Evolutionary conservation across 1,140 invertebrate species (phyloP).

Genomic region (Drosophila sechellia): DNA sequence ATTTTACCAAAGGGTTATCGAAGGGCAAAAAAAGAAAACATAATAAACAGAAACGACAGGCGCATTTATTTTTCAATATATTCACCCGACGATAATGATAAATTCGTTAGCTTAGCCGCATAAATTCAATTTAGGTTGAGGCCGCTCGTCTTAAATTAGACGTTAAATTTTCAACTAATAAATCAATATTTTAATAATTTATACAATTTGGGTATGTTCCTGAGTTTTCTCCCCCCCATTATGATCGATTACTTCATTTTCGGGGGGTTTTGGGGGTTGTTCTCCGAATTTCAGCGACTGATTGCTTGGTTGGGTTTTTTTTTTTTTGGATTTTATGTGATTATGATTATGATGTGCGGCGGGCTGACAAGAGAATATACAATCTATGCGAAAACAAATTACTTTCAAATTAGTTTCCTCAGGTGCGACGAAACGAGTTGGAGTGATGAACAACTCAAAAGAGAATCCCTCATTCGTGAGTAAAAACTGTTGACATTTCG

Average conservation of each 20-base stretch:
- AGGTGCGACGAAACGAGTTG: slow-evolving; percentile 10
- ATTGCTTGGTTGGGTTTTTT: neutral
- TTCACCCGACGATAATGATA: slow-evolving; percentile 50
- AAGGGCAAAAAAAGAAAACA: neutral
- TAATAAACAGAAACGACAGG: slow-evolving; percentile 9
- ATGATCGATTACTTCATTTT: slow-evolving; percentile 35
- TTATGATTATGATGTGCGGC: slow-evolving; percentile 28
- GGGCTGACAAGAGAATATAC: slow-evolving; percentile 21
- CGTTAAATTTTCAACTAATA: slow-evolving; percentile 72
- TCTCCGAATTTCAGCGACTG: neutral
- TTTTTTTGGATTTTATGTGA: neutral
- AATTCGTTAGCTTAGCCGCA: slow-evolving; percentile 45
- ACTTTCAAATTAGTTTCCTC: slow-evolving; percentile 42
- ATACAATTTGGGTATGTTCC: slow-evolving; percentile 56
- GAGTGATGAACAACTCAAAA: slow-evolving; percentile 11
- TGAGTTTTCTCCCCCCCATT: slow-evolving; percentile 1
- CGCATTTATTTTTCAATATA: slow-evolving; percentile 73
- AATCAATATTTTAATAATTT: slow-evolving; percentile 81
- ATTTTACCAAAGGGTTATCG: slow-evolving; percentile 48
- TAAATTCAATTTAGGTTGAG: slow-evolving; percentile 54
- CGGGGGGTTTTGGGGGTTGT: slow-evolving; percentile 19
- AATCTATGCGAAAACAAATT: slow-evolving; percentile 34
- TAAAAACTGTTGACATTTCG: slow-evolving; percentile 2
- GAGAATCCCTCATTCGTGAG: neutral
- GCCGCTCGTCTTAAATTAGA: slow-evolving; percentile 57